A percentile compares a stretch with the other conserved stretches of the same genome.
phyloP scores from a whole-genome alignment of 2,113 vertebrate species.

The Archocentrus centrarchus region DNA sequence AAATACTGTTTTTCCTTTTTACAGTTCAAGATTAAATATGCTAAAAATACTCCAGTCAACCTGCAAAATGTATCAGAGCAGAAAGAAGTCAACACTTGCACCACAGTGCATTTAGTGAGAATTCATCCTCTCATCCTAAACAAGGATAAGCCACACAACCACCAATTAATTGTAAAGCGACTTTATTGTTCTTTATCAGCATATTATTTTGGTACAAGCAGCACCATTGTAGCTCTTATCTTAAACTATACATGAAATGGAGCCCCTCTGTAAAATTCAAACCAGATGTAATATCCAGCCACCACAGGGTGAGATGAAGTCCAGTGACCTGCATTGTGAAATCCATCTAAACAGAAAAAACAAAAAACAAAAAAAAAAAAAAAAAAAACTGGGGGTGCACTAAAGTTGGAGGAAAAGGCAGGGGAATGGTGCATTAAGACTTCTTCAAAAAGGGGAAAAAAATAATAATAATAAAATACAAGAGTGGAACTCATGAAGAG shows the following conservation, averaged over 20 bases:
- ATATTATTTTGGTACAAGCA: slow-evolving; percentile 41
- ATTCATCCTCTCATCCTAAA: background rate
- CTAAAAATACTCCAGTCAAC: background rate
- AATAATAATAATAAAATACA: background rate
- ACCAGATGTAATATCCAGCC: background rate
- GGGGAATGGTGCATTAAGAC: slow-evolving; percentile 40
- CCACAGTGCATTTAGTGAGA: too few species aligned
- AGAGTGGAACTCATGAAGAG: slow-evolving; percentile 28
- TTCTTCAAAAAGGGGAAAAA: background rate
- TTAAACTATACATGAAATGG: slow-evolving; percentile 24
- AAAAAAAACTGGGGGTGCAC: background rate
- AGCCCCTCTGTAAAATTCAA: slow-evolving; percentile 31
- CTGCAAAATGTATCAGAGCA: background rate
- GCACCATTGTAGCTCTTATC: slow-evolving; percentile 33
- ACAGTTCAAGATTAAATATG: background rate
- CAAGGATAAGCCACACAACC: background rate
- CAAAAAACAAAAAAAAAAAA: background rate
- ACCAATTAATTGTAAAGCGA: slow-evolving; percentile 57
- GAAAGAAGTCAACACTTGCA: background rate
- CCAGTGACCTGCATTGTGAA: slow-evolving; percentile 30
- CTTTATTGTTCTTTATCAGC: slow-evolving; percentile 70
- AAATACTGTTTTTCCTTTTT: background rate
- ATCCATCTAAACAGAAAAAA: slow-evolving; percentile 1
- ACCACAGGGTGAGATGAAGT: slow-evolving; percentile 7
- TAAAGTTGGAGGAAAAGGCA: background rate